phyloP scores from a whole-genome alignment of 2,888 invertebrate genomes.

The Drepanosiphum platanoidis region DNA sequence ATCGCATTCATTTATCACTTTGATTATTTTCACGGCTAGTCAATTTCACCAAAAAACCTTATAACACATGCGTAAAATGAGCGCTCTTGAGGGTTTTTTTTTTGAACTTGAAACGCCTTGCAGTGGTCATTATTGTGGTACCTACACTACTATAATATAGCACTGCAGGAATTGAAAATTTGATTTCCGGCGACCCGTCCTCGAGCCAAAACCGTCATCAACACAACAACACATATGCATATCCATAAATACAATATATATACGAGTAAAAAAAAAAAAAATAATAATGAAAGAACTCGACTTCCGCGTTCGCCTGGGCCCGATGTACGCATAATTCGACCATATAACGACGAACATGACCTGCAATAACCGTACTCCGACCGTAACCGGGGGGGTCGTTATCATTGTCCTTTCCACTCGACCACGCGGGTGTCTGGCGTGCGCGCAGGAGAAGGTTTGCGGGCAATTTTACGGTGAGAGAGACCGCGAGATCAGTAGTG shows the following conservation, averaged over 20 bases:
- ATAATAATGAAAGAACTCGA: not conserved
- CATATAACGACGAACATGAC: not conserved
- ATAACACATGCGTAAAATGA: not conserved
- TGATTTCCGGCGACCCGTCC: constrained; percentile 4
- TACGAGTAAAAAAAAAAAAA: not conserved
- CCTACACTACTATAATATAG: not conserved
- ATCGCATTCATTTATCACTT: too few relatives aligned
- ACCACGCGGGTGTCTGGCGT: not conserved
- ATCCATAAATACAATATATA: not conserved
- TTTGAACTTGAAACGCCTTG: not conserved
- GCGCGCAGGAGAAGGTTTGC: not conserved
- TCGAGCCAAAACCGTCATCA: constrained; percentile 26
- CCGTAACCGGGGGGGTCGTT: not conserved
- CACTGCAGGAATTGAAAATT: not conserved
- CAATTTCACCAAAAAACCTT: too few relatives aligned
- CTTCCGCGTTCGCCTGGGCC: not conserved
- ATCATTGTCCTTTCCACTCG: not conserved
- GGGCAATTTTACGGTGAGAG: not conserved
- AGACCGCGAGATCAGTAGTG: not conserved
- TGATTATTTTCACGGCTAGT: too few relatives aligned
- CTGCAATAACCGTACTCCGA: not conserved
- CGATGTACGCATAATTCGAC: not conserved
- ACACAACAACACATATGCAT: not conserved
- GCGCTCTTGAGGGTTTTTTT: not conserved
- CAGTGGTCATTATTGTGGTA: not conserved